These are phyloP conservation scores for Macropis europaea DNA, from an alignment of 2,888 invertebrate species.

Conservation along the genomic window DNA sequence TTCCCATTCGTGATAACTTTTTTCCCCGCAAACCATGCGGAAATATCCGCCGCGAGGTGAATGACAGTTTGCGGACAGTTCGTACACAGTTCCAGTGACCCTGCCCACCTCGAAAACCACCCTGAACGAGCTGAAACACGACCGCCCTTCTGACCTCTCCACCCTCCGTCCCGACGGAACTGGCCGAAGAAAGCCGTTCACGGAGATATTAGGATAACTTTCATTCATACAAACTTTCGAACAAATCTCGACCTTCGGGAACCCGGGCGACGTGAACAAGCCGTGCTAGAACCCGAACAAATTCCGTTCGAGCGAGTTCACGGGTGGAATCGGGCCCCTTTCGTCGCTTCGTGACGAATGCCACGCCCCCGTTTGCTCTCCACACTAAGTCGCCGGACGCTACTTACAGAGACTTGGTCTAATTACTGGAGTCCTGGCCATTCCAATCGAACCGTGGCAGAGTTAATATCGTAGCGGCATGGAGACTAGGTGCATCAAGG, in stretches of 20 bases:
- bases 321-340: too few relatives aligned
- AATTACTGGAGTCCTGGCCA: too few relatives aligned
- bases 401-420: too few relatives aligned
- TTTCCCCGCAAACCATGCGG: slow-evolving; percentile 38
- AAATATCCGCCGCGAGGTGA: slow-evolving; percentile 54
- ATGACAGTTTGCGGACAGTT: slow-evolving; percentile 67
- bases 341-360: too few relatives aligned
- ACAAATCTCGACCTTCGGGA: slow-evolving; percentile 72
- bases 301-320: background rate
- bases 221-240: slow-evolving; percentile 72
- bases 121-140: slow-evolving; percentile 44
- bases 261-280: slow-evolving; percentile 52
- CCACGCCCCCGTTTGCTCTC: too few relatives aligned
- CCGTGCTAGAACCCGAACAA: slow-evolving; percentile 44
- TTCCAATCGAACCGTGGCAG: too few relatives aligned
- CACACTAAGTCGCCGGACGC: too few relatives aligned
- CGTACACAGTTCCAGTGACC: slow-evolving; percentile 70
- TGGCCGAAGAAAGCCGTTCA: slow-evolving; percentile 56
- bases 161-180: slow-evolving; percentile 39
- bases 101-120: slow-evolving; percentile 60
- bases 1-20: slow-evolving; percentile 33
- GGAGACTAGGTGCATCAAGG: too few relatives aligned
- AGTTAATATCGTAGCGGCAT: too few relatives aligned
- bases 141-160: slow-evolving; percentile 43
- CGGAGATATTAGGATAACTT: slow-evolving; percentile 69